Evolutionary conservation across 2,113 vertebrate genomes (phyloP), one percentile per base, ranked within the genome.

Genomic region (Ochotona curzoniae): DNA sequence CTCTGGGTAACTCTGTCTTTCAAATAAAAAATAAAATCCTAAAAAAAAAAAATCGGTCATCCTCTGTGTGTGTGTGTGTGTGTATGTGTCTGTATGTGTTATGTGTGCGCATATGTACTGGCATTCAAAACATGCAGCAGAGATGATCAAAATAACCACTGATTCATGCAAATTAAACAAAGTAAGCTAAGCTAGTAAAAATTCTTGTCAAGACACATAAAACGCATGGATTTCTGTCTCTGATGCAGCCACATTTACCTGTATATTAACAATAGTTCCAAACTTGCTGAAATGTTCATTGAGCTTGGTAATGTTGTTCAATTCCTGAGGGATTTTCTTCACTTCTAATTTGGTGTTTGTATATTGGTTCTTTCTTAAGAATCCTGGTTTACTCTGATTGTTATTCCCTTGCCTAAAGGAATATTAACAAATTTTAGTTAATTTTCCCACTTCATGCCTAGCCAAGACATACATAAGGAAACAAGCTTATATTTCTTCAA

Each of bases 241-340:
- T 32, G 87, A 71, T 38, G 23, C 1, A 89, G 60, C 23, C 67
- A 86, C 67, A 86, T 95, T 98, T 98, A 99, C 99, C 99, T 99
- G 99, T 94, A 99, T 99, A 90, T 99, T 99, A 83, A 99, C 99
- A 79, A 99, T 99, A 76, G 99, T 99, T 96, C 99, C 99, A 97
- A 99, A 99, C 97, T 99, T 99, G 98, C 99, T 99, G 98, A 99
- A 99, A 94, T 99, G 99, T 94, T 99, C 99, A 0, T 99, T 99
- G 96, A 99, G 98, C 95, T 99, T 99, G 70, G 99, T 99, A 96
- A 99, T 99, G 94, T 99, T 99, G 97, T 99, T 99, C 78, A 99
- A 28, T 15, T 99, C 99, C 8, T 98, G 98, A 6, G 99, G 99
- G 95, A 99, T 99, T 98, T 98, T 99, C 92, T 99, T 98, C 86